Percentiles rank a stretch among this genome's conserved stretches.
phyloP scores from a whole-genome alignment of 2,113 vertebrate species.

The Oceanodroma tethys region DNA sequence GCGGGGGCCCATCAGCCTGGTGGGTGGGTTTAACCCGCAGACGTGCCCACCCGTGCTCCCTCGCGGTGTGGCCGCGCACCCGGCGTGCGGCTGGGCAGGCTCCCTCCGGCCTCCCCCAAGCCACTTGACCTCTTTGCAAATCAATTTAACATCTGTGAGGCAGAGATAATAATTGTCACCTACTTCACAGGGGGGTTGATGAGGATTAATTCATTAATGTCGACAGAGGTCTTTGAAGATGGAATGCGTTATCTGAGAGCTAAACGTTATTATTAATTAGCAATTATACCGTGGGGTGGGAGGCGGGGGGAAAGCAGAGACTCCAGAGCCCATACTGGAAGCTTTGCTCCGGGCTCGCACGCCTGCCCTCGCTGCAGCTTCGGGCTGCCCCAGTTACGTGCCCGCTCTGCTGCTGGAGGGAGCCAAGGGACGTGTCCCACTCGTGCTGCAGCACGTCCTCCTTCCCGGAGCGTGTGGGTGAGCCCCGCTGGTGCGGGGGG shows the following conservation, averaged over 20 bases:
- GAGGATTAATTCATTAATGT: slow-evolving; percentile 70
- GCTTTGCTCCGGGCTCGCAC: background rate
- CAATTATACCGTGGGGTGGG: slow-evolving; percentile 26
- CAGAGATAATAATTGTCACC: slow-evolving; percentile 68
- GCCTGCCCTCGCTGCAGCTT: background rate
- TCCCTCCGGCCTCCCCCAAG: background rate
- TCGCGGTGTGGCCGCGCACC: background rate
- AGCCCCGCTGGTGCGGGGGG: accelerated
- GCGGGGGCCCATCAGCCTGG: accelerated
- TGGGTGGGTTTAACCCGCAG: background rate
- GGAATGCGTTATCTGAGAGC: slow-evolving; percentile 37
- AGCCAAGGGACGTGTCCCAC: background rate
- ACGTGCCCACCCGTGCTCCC: background rate
- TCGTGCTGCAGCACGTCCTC: accelerated
- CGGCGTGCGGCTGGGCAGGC: background rate
- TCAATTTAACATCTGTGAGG: slow-evolving; percentile 64
- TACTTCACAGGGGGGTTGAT: slow-evolving; percentile 57
- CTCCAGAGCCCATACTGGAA: background rate
- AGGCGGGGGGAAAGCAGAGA: background rate
- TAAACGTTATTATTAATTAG: slow-evolving; percentile 69
- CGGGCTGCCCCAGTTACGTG: background rate
- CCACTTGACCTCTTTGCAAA: slow-evolving; percentile 62
- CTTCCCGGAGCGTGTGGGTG: accelerated
- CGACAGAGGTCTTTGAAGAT: slow-evolving; percentile 70
- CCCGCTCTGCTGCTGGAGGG: background rate